A percentile compares a stretch with the other conserved stretches of the same genome.
These are phyloP conservation scores for Amphiura filiformis DNA, from an alignment of 35 echinoderm and acorn worm species.

Conservation along the genomic window DNA sequence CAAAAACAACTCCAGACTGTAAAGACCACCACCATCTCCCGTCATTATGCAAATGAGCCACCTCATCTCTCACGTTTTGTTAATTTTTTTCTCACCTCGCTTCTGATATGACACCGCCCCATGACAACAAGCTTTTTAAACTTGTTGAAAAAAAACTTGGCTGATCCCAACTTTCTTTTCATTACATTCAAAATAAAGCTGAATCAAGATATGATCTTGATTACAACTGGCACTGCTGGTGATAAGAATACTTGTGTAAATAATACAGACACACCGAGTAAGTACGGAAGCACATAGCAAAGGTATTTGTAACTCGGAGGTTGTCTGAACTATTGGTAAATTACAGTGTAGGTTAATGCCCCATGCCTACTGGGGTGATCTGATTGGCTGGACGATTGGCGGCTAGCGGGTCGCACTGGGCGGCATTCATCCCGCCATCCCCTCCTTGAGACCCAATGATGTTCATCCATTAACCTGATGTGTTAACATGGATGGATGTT, in stretches of 20 bases:
- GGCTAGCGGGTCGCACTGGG: not conserved
- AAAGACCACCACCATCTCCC: not conserved
- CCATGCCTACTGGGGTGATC: not conserved
- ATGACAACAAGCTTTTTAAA: not conserved
- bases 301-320: not conserved
- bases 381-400: not conserved
- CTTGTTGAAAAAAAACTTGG: not conserved
- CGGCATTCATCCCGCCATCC: not conserved
- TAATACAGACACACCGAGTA: conserved; percentile 3
- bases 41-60: not conserved
- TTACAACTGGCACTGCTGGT: not conserved
- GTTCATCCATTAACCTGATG: too few species aligned
- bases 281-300: not conserved
- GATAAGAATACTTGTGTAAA: not conserved
- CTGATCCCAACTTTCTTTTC: not conserved
- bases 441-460: not conserved
- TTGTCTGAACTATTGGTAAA: not conserved
- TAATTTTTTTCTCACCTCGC: conserved; percentile 3
- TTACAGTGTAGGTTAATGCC: not conserved
- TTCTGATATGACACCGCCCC: not conserved
- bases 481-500: too few species aligned
- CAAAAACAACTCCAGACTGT: not conserved
- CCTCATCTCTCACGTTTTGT: conserved; percentile 11
- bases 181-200: not conserved
- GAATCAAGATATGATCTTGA: not conserved